phyloP scores from a whole-genome alignment of 1,140 invertebrate genomes.

The Hirudo medicinalis region DNA sequence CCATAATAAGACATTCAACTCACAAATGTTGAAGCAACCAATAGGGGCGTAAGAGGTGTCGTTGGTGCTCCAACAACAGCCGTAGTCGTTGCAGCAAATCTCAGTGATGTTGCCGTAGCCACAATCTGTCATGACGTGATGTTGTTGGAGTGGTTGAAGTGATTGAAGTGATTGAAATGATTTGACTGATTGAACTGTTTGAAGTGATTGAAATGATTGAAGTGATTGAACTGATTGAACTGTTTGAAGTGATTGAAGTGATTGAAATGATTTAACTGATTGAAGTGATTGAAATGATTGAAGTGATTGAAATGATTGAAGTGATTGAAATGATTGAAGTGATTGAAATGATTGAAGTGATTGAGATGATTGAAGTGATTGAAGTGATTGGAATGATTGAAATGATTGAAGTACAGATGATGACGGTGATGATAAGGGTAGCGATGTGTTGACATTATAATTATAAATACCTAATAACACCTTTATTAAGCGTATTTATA shows the following conservation, averaged over 20 bases:
- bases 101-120: slow-evolving; percentile 11
- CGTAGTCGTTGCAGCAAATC: slow-evolving; percentile 4
- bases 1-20: not conserved
- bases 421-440: too few relatives aligned
- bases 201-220: not conserved
- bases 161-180: slow-evolving; percentile 5
- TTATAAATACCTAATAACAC: too few relatives aligned
- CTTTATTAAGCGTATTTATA: too few relatives aligned
- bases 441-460: too few relatives aligned
- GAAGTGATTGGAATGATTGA: not conserved
- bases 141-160: not conserved
- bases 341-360: not conserved
- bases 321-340: slow-evolving; percentile 3
- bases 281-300: not conserved
- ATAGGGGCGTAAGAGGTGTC: not conserved
- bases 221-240: too few relatives aligned
- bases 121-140: not conserved
- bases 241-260: too few relatives aligned
- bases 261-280: not conserved
- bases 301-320: not conserved
- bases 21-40: slow-evolving; percentile 1
- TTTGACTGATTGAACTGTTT: not conserved
- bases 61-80: slow-evolving; percentile 6
- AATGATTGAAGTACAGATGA: too few relatives aligned
- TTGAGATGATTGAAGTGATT: slow-evolving; percentile 2